Percentiles rank a stretch among this genome's conserved stretches.
phyloP scores from a whole-genome alignment of 2,113 vertebrate genomes.

The Lampris megalopsis region DNA sequence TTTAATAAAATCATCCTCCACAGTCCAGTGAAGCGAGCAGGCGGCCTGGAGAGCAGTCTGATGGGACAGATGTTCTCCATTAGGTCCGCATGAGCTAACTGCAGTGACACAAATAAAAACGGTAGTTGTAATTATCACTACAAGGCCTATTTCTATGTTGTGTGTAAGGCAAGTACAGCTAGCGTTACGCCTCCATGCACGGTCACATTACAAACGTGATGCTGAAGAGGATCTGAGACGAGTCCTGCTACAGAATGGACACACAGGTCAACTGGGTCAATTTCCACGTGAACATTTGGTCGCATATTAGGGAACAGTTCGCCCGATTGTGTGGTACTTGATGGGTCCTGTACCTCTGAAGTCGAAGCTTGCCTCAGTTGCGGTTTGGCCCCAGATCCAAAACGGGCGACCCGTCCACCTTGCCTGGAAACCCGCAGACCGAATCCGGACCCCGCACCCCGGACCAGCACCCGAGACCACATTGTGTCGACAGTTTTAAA shows the following conservation, averaged over 20 bases:
- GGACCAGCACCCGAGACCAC: slow-evolving; percentile 57
- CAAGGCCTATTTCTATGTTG: too few species aligned
- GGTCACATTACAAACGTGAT: too few species aligned
- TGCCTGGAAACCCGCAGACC: slow-evolving; percentile 43
- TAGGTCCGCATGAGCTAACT: slow-evolving; percentile 49
- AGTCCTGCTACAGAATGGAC: too few species aligned
- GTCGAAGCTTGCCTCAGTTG: slow-evolving; percentile 60
- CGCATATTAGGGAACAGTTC: too few species aligned
- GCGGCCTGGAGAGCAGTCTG: background rate
- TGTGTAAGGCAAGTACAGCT: too few species aligned
- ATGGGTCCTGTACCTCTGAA: slow-evolving; percentile 50
- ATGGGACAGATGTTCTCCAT: slow-evolving; percentile 45
- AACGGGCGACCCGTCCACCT: slow-evolving; percentile 37
- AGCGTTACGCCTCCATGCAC: too few species aligned
- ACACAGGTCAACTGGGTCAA: too few species aligned
- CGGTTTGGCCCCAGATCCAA: slow-evolving; percentile 29
- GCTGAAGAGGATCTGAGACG: too few species aligned
- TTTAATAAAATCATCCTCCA: slow-evolving; percentile 42
- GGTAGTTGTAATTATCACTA: background rate
- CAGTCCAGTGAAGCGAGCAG: slow-evolving; percentile 35
- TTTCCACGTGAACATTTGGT: too few species aligned
- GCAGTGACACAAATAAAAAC: background rate
- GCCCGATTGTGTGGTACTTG: too few species aligned
- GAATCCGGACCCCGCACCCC: slow-evolving; percentile 38
- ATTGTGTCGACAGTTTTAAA: slow-evolving; percentile 37